Evolutionary conservation across 2,113 vertebrate species (phyloP).

Genomic region (Notiomystis cincta): DNA sequence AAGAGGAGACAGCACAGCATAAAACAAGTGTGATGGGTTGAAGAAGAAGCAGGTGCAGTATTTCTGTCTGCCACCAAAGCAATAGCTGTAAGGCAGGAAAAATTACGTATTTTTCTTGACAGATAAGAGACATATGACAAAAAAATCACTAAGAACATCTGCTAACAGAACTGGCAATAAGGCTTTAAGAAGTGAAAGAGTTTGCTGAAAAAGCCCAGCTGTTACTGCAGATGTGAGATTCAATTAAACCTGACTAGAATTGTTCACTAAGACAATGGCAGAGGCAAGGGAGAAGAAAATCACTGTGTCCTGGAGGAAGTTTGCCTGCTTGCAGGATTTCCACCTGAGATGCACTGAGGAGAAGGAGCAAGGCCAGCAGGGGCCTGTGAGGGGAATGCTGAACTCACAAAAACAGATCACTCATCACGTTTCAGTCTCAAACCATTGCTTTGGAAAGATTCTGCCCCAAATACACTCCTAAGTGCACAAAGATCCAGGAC

Average conservation of each 20-base stretch:
- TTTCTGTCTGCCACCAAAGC: not conserved
- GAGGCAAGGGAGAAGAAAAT: not conserved
- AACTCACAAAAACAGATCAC: not conserved
- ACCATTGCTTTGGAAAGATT: not conserved
- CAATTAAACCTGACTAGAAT: not conserved
- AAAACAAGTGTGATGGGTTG: not conserved
- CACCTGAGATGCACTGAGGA: not conserved
- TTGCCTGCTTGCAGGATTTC: not conserved
- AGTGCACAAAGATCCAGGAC: not conserved
- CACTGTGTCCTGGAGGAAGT: not conserved
- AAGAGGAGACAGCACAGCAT: not conserved
- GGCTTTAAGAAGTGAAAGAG: not conserved
- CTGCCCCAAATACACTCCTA: not conserved
- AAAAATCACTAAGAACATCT: not conserved
- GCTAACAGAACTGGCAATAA: not conserved
- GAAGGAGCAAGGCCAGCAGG: not conserved
- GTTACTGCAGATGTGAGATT: not conserved
- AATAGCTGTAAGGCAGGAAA: not conserved
- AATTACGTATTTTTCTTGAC: not conserved
- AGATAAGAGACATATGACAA: not conserved
- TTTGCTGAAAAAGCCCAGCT: not conserved
- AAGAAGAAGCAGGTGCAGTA: not conserved
- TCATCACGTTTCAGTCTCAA: not conserved
- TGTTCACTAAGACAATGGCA: not conserved
- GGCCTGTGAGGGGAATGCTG: rapidly evolving